Base-by-base conservation (phyloP, 2,797 vertebrate species). In the Melanotaenia trifasciata region DNA sequence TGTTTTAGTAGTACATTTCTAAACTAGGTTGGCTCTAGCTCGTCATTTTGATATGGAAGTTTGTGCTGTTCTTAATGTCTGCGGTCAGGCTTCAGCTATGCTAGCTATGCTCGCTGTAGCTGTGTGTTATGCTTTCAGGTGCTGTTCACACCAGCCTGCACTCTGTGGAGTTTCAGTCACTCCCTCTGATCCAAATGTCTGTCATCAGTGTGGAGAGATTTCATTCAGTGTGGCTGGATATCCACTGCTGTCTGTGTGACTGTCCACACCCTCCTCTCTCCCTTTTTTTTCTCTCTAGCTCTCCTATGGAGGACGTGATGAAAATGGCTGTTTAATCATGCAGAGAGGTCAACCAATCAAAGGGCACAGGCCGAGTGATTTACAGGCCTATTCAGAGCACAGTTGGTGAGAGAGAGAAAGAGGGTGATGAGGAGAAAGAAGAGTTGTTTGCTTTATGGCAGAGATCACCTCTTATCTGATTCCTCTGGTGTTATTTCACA, bases 311-410 rank as follows among this genome's bases (percentile, higher is more conserved):
- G 87, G 89, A 84, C 61, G 73, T 92, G 91, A 92, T 93, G 92
- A 92, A 92, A 93, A 93, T 90, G 90, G 83, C 91, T 92, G 90
- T 88, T 93, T 93, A 93, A 93, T 93, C 91, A 93, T 93, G 91
- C 92, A 89, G 91, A 89, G 91, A 92, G 90, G 89, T 92, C 90
- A 90, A 88, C 90, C 91, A 92, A 93, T 93, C 92, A 91, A 87
- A 88, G 84, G 81, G 78, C 85, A 75, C 3, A 38, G 79, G 76
- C 83, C 1, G 71, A 83, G 87, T 92, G 90, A 93, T 93, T 93
- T 93, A 90, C 89, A 87, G 90, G 86, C 81, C 88, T 77, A 79
- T 92, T 91, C 85, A 68, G 78, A 85, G 89, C 90, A 81, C 89
- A 91, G 90, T 87, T 90, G 88, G 90, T 65, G 65, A 64, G 53